Evolutionary conservation across 2,113 vertebrate genomes (phyloP), one percentile per base, ranked within the genome.

Genomic region (Ptychochromis oligacanthus): DNA sequence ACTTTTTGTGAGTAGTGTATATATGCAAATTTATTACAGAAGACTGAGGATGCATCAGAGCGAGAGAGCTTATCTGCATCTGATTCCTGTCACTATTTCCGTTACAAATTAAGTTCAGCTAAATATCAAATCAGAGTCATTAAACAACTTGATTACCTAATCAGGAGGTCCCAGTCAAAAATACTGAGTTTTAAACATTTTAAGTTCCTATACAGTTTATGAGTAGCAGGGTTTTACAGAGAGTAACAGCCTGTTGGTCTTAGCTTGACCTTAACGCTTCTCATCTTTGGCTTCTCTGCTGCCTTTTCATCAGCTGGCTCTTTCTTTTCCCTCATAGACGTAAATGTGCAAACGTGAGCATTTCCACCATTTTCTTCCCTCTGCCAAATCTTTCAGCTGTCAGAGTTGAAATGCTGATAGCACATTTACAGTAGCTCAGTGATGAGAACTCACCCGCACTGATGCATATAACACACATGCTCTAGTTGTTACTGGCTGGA

Each of bases 361-460:
- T 76, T 77, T 28, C 26, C 46, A 28, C 36, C 24, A 82, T 43
- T 38, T n/a, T 12, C n/a, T 40, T 74, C 40, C 6, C 18, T 62
- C 18, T 65, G 38, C 74, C 17, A 11, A n/a, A n/a, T 67, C 43
- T 34, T n/a, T 11, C 34, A 31, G 38, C 61, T 36, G 61, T 38
- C 75, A 49, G 74, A 78, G 7, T 3, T 4, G 3, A 75, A 84
- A 46, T n/a, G 67, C 38, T 52, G 83, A 54, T 9, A 14, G 54
- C 59, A 52, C 52, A 58, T 52, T 77, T 78, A n/a, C 28, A 49
- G 36, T 17, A 5, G 14, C 28, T 77, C 54, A 28, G 15, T 77
- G 64, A 31, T 7, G 17, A 40, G 46, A 65, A 49, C 59, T 24
- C 52, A 20, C 22, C 61, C 40, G 34, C 24, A 7, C 8, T 15